A percentile compares a stretch with the other conserved stretches of the same genome.
phyloP scores from a whole-genome alignment of 2,797 vertebrate genomes.

The Diceros bicornis region DNA sequence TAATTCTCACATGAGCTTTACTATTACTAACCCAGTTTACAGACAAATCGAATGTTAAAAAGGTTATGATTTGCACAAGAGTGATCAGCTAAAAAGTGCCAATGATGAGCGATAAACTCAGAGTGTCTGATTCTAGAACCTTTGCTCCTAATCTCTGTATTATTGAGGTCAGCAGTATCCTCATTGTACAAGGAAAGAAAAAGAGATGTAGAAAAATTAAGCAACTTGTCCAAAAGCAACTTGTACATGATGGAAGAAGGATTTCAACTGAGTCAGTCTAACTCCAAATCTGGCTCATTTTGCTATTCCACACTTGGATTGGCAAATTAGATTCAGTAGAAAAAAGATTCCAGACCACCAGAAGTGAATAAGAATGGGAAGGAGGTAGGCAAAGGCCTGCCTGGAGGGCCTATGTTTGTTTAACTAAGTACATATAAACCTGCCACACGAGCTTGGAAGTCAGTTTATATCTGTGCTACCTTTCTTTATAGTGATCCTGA shows the following conservation, averaged over 20 bases:
- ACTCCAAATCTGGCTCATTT: background rate
- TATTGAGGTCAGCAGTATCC: background rate
- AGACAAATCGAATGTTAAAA: background rate
- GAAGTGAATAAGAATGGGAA: constrained; percentile 1
- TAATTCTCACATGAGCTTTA: background rate
- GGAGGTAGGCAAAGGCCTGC: background rate
- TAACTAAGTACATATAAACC: background rate
- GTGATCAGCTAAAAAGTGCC: background rate
- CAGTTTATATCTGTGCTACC: background rate
- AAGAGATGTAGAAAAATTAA: background rate
- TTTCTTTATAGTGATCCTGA: background rate
- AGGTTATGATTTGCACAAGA: background rate
- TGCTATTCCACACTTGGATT: background rate
- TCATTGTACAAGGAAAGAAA: background rate
- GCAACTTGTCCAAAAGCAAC: background rate
- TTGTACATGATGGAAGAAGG: background rate
- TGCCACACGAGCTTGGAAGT: background rate
- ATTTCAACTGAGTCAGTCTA: background rate
- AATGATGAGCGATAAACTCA: background rate
- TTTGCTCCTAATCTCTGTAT: background rate
- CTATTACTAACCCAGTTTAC: constrained; percentile 4
- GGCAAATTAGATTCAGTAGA: background rate
- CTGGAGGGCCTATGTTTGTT: background rate
- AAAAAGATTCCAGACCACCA: background rate
- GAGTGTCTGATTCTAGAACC: background rate